Conservation (phyloP, 2,797 vertebrate genomes). For the Mionectes olivaceus region DNA sequence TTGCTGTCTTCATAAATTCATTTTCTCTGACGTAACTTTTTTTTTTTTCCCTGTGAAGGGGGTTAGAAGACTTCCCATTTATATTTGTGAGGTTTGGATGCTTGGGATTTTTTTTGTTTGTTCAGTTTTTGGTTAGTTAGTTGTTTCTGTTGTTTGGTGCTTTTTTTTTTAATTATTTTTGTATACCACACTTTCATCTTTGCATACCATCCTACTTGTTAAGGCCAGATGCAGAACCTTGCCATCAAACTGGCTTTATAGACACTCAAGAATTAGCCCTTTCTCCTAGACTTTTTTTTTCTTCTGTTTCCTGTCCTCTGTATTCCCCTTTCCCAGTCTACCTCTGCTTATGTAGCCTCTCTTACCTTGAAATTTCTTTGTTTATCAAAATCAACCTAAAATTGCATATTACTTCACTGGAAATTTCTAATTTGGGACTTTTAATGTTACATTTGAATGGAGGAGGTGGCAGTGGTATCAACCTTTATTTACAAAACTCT, state of each 20-base stretch:
- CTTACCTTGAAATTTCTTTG: not conserved
- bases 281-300: not conserved
- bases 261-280: too few relatives aligned
- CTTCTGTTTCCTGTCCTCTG: not conserved
- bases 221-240: not conserved
- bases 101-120: too few relatives aligned
- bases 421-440: not conserved
- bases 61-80: not conserved
- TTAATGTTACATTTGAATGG: not conserved
- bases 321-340: not conserved
- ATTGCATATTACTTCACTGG: not conserved
- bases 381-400: not conserved
- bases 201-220: not conserved
- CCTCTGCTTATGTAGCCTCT: not conserved
- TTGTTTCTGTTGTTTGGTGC: too few relatives aligned
- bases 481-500: not conserved
- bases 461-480: rapidly evolving
- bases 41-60: not conserved
- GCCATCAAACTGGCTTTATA: not conserved
- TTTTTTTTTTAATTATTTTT: not conserved
- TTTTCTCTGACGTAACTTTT: not conserved
- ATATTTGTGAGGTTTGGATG: not conserved
- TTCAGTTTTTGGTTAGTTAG: too few relatives aligned
- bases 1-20: not conserved
- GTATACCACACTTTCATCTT: not conserved